Conservation (phyloP, 2,113 vertebrate species). For the Eonycteris spelaea region DNA sequence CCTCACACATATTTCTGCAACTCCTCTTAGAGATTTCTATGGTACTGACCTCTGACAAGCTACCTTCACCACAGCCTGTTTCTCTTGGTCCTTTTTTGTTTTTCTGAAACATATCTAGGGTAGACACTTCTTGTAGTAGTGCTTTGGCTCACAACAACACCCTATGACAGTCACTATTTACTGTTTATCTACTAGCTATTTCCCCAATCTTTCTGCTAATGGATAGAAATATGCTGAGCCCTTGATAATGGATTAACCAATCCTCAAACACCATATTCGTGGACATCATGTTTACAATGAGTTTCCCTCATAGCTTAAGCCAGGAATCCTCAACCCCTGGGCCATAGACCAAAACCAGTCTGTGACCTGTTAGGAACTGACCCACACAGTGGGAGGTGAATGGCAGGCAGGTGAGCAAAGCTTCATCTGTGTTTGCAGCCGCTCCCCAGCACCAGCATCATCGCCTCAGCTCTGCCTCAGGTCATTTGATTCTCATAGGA, state of each 20-base stretch:
- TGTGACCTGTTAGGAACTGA: too few relatives aligned
- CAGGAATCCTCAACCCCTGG: too few relatives aligned
- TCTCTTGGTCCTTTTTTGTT: not conserved
- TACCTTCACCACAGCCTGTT: not conserved
- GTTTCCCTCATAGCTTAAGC: not conserved
- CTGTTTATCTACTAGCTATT: not conserved
- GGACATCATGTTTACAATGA: not conserved
- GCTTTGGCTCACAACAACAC: not conserved
- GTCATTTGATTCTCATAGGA: too few relatives aligned
- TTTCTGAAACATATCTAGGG: not conserved
- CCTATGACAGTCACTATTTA: not conserved
- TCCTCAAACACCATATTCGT: not conserved
- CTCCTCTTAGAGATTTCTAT: not conserved
- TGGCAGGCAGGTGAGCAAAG: too few relatives aligned
- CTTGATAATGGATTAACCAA: not conserved
- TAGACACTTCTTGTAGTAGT: not conserved
- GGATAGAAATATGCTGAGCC: not conserved
- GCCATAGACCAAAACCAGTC: too few relatives aligned
- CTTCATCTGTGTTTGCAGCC: too few relatives aligned
- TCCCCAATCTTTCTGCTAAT: not conserved
- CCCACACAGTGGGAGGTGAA: too few relatives aligned
- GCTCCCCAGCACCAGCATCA: too few relatives aligned
- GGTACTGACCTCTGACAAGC: not conserved
- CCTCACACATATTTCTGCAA: not conserved
- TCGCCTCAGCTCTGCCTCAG: too few relatives aligned